These are phyloP conservation scores for Dipus sagitta DNA, from an alignment of 2,797 vertebrate species.

Conservation along the genomic window DNA sequence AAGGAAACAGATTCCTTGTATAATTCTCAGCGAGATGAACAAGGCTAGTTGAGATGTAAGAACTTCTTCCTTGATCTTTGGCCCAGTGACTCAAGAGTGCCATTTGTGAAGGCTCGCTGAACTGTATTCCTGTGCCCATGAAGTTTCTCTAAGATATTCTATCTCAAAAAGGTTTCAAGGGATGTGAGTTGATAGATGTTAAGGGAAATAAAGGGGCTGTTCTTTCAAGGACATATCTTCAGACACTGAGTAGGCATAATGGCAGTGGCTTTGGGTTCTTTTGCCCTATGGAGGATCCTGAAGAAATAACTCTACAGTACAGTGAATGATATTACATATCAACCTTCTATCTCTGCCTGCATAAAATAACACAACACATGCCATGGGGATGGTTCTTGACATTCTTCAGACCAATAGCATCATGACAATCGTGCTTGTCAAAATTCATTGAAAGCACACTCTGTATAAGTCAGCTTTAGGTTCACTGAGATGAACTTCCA, in stretches of 20 bases:
- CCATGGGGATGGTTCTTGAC: not conserved
- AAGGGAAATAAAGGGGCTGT: not conserved
- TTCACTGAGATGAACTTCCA: too few relatives aligned
- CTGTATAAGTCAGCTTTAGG: too few relatives aligned
- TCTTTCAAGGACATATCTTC: not conserved
- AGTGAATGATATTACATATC: accelerated
- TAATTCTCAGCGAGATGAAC: not conserved
- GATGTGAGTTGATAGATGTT: not conserved
- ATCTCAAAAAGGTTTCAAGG: not conserved
- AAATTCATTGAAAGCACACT: not conserved
- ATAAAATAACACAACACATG: not conserved
- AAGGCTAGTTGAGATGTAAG: too few relatives aligned
- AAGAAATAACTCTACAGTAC: accelerated
- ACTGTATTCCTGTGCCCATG: accelerated
- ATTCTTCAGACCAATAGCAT: not conserved
- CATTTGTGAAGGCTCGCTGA: not conserved
- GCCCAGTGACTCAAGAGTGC: too few relatives aligned
- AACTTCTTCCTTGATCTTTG: not conserved
- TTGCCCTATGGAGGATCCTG: not conserved
- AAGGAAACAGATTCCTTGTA: not conserved
- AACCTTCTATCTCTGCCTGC: not conserved
- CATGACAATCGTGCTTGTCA: not conserved
- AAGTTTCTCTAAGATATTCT: not conserved
- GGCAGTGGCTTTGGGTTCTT: not conserved
- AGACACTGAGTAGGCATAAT: not conserved